Evolutionary conservation across 2,797 vertebrate species (phyloP), one percentile per base, ranked within the genome.

Genomic region (Gymnothorax javanicus): DNA sequence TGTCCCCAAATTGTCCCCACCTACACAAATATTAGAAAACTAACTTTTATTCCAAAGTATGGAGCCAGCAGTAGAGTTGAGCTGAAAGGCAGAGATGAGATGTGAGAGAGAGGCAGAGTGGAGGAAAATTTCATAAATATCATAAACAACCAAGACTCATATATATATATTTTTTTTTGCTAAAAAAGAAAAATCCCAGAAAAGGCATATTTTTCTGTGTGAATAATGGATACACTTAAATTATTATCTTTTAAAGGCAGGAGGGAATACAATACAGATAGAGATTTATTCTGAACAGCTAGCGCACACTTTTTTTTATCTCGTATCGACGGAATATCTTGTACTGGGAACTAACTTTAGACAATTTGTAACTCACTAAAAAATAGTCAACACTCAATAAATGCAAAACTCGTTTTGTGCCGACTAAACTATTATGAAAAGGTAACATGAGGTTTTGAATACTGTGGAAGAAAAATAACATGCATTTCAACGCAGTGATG

Each of bases 1-100:
- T 89, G 91, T 90, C 86, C 81, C n/a, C 56, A 25, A 33, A 89
- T 85, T 71, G 75, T 71, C 52, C 79, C 88, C 88, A 84, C 27
- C 2, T 87, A 88, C 88, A 73, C n/a, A 87, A 86, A 90, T 88
- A 88, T 87, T 86, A 43, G 83, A 77, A 75, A 25, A 33, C 57
- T 88, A 88, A 90, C 89, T 91, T 92, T 87, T 89, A 69, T 86
- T 88, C 87, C 84, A 84, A 86, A 89, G 92, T 17, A 11, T 20
- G 33, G 23, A 20, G 33, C 7, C 4, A 67, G 64, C 64, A 67
- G 25, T n/a, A 25, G 64, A 67, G 64, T 62, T 2, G 64, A 67
- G 64, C 0, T n/a, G 64, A 67, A n/a, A 67, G 64, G 25, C 7
- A 25, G 64, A 67, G 64, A 67, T 7, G 25, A n/a, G 25, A 15